Percentiles rank a stretch among this genome's conserved stretches.
Evolutionary conservation across 2,113 vertebrate species (phyloP).

Genomic region (Sinocyclocheilus anshuiensis): DNA sequence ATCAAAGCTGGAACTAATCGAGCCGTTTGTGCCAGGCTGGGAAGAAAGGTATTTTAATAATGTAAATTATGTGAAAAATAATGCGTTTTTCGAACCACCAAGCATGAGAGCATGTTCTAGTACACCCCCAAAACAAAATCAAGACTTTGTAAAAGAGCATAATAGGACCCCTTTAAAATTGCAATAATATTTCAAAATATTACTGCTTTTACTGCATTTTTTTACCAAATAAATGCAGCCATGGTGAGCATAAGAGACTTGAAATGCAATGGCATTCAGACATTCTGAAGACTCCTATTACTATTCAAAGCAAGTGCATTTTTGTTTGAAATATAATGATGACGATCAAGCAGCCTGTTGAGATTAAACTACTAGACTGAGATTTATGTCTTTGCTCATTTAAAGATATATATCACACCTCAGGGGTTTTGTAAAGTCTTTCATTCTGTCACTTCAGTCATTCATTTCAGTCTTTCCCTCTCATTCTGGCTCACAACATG

Average conservation of each 20-base stretch:
- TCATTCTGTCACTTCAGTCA: conserved; percentile 6
- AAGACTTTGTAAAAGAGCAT: no score
- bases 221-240: neutral
- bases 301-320: neutral
- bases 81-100: no score
- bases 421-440: neutral
- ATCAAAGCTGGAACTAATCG: no score
- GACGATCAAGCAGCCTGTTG: neutral
- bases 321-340: neutral
- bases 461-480: conserved; percentile 22
- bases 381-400: neutral
- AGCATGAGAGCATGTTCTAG: no score
- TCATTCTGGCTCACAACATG: conserved; percentile 65
- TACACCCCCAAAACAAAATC: no score
- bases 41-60: no score
- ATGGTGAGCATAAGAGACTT: no score
- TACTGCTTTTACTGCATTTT: neutral
- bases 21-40: no score
- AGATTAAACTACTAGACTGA: neutral
- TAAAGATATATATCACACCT: neutral
- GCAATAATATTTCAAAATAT: no score
- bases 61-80: no score
- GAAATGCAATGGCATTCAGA: neutral
- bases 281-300: neutral
- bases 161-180: no score